Base-by-base conservation (phyloP, 2,113 vertebrate genomes). In the Tachysurus vachellii region DNA sequence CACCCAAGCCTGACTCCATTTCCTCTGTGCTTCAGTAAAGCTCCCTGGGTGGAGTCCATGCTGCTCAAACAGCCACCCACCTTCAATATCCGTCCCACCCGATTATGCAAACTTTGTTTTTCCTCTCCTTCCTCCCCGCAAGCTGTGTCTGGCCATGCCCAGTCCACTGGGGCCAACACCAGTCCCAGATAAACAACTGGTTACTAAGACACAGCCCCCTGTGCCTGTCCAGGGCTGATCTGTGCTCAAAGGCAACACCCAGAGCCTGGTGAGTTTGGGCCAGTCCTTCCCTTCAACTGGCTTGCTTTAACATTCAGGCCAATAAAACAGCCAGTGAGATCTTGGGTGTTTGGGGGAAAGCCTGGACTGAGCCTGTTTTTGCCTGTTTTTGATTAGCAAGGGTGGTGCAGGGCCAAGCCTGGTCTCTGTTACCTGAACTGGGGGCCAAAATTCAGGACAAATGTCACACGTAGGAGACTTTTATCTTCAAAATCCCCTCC, bases 31-130 rank as follows among this genome's bases (percentile, higher is more conserved):
- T 91, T 91, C 86, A 89, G 86, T 89, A 83, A 71, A 62, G 80
- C 54, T 79, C 90, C 88, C 91, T 85, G 87, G 91, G 90, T 88
- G 90, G 90, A 90, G 86, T 91, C 54, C 56, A 68, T 90, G 44
- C 88, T 90, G 91, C 2, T 79, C 2, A 79, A 75, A 31, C 62
- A 88, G 91, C 93, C 94, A 93, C 93, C 93, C 93, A 91, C 86
- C 92, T 95, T 92, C 91, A 93, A 91, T 92, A 91, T 86, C 88
- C 90, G 88, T 89, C 91, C 93, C 94, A 92, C 93, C 91, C 91
- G 92, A 89, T 89, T 92, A 92, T 56, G 28, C 75, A 94, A 95
- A 90, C 84, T 90, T 91, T 92, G 88, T 91, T 93, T 93, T 91
- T 90, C 89, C 86, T 92, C 86, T 92, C 88, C 86, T 88, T 91